Conservation (phyloP, 2,113 vertebrate species). For the Cettia cetti region DNA sequence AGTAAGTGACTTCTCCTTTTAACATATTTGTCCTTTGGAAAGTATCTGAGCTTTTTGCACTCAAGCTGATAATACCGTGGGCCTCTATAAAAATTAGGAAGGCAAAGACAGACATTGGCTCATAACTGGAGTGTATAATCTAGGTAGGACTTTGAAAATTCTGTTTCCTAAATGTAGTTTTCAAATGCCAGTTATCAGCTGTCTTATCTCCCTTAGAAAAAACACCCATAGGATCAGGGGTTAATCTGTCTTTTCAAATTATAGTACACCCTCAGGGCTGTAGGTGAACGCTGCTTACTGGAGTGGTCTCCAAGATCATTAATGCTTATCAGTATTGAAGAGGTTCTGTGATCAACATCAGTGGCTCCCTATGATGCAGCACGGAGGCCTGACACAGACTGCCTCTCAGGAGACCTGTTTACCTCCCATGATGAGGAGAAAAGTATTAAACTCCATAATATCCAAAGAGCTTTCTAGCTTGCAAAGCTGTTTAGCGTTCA, state of each 20-base stretch:
- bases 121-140: neutral
- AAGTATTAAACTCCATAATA: neutral
- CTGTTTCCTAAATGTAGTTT: neutral
- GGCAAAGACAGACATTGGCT: neutral
- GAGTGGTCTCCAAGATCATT: neutral
- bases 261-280: neutral
- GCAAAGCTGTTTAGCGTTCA: neutral
- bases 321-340: neutral
- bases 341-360: neutral
- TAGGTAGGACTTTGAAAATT: neutral
- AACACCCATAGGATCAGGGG: neutral
- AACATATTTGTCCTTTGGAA: neutral
- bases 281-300: neutral
- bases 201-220: neutral
- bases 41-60: neutral
- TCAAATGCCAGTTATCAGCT: neutral
- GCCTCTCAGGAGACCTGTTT: neutral
- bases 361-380: neutral
- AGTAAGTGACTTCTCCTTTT: constrained; percentile 69
- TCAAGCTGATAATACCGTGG: neutral
- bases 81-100: neutral
- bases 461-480: neutral
- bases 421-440: neutral
- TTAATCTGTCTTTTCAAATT: neutral
- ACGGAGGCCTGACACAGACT: neutral